These are phyloP conservation scores for Merluccius polli DNA, from an alignment of 2,797 vertebrate genomes.

Conservation along the genomic window DNA sequence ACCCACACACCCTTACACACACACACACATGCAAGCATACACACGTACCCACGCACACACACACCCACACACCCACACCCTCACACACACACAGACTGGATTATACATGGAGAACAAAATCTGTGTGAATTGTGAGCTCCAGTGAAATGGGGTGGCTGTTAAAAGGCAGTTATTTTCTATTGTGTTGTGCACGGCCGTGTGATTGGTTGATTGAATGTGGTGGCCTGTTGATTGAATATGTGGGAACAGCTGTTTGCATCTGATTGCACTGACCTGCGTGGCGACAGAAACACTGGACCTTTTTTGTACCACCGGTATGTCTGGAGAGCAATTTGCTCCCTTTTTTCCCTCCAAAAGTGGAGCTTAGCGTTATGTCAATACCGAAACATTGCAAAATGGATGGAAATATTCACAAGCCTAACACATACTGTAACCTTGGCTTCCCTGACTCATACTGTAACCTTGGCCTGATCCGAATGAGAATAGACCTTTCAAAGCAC, in stretches of 20 bases:
- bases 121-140: not conserved
- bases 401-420: not conserved
- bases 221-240: not conserved
- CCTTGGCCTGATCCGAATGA: not conserved
- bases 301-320: too few species aligned
- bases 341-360: too few species aligned
- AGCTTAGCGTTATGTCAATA: too few species aligned
- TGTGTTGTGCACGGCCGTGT: not conserved
- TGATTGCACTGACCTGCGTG: not conserved
- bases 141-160: not conserved
- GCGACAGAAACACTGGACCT: not conserved
- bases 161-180: not conserved
- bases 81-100: not conserved
- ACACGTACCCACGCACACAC: not conserved
- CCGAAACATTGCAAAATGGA: too few species aligned
- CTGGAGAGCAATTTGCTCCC: not conserved
- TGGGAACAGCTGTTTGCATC: not conserved
- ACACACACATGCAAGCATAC: not conserved
- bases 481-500: not conserved
- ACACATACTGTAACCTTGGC: not conserved
- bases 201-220: not conserved
- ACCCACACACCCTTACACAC: not conserved
- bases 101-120: not conserved
- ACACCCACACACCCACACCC: not conserved
- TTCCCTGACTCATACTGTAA: not conserved